Conservation (phyloP, 2,888 invertebrate species). For the Amphipyra berbera region DNA sequence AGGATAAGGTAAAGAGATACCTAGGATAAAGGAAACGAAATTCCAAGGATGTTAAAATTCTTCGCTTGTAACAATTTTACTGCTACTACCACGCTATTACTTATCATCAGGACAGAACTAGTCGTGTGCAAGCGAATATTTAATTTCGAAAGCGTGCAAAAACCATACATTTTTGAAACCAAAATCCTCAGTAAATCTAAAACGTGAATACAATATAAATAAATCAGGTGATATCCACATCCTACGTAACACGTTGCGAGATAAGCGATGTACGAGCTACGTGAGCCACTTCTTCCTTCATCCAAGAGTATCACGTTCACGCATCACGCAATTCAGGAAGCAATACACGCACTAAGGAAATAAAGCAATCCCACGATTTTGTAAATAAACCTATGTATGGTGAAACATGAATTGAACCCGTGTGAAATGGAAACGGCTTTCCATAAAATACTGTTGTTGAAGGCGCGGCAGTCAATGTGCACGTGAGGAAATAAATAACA, state of each 20-base stretch:
- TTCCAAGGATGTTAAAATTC: too few relatives aligned
- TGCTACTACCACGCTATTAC: too few relatives aligned
- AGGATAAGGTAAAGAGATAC: too few relatives aligned
- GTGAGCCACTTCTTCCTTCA: slow-evolving; percentile 32
- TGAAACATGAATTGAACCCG: slow-evolving; percentile 5
- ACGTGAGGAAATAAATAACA: too few relatives aligned
- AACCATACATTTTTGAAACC: not conserved
- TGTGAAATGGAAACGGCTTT: not conserved
- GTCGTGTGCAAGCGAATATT: too few relatives aligned
- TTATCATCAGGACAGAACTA: too few relatives aligned
- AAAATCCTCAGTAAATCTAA: not conserved
- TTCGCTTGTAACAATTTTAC: too few relatives aligned
- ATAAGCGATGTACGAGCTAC: slow-evolving; percentile 31
- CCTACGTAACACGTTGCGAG: slow-evolving; percentile 17
- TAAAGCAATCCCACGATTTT: slow-evolving; percentile 45
- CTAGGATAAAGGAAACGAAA: too few relatives aligned
- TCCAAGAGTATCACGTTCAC: slow-evolving; percentile 24
- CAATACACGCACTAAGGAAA: slow-evolving; percentile 46
- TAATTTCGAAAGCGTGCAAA: too few relatives aligned
- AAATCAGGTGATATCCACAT: slow-evolving; percentile 10
- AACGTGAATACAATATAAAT: slow-evolving; percentile 2
- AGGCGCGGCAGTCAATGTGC: not conserved
- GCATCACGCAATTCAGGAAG: slow-evolving; percentile 28
- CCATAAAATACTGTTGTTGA: slow-evolving; percentile 1
- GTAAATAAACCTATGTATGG: slow-evolving; percentile 23